Evolutionary conservation across 2,888 invertebrate genomes (phyloP), one percentile per base, ranked within the genome.

Genomic region (Polietes domitor): DNA sequence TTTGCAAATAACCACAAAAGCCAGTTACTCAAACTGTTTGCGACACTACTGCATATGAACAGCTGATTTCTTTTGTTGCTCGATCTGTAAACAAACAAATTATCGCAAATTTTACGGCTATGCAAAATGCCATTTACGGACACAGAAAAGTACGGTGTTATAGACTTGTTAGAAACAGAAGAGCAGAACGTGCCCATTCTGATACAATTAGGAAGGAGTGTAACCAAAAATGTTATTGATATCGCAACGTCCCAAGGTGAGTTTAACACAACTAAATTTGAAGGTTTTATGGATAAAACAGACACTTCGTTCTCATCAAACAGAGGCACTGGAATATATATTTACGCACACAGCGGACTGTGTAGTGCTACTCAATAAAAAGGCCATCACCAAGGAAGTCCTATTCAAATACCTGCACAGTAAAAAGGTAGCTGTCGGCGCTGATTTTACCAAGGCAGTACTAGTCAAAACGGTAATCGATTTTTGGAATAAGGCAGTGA

Each of bases 311-410:
- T 9, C 7, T 32, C 7, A 32, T 32, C 32, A 3, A 92, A 28
- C 87, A 94, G 94, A 94, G 63, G 94, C 94, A 0, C 89, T 94
- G 6, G 89, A 92, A 72, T 92, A 92, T 1, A 92, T 95, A 43
- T 88, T 93, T 2, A 92, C 92, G 28, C 93, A 94, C 87, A 92
- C 93, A 0, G 90, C 92, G 1, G 92, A 93, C 81, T 89, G 91
- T 7, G 87, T 92, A 50, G 92, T 93, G 26, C 89, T 94, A 17
- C 88, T 95, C 4, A 93, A 92, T 76, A 92, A 94, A 82, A 93
- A 93, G 82, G 89, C 90, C 21, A 89, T 95, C 0, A 94, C 94
- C 0, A 93, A 92, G 87, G 93, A 94, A 47, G 87, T 94, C 21
- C 87, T 95, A 3, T 94, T 94, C 80, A 91, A 92, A 73, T 95